Evolutionary conservation across 2,797 vertebrate genomes (phyloP), one percentile per base, ranked within the genome.

Genomic region (Karalla daura): DNA sequence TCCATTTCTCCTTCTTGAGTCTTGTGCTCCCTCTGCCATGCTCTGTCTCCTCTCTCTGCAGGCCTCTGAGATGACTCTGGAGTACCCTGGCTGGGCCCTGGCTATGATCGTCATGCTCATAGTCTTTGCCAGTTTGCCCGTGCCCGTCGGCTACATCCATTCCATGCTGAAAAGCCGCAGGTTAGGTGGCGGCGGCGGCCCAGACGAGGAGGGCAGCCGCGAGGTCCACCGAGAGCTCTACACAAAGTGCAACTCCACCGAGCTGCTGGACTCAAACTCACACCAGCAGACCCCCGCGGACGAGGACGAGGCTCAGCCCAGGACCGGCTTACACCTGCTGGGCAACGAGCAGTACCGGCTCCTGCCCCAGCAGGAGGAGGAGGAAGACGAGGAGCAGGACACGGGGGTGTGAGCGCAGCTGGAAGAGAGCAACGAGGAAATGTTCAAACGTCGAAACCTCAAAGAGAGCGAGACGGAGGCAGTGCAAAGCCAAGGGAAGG

Each of bases 81-180:
- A 76, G 23, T 96, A 95, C 78, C 95, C 96, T 0, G 47, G 80
- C 9, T 96, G 95, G 95, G 88, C 85, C 15, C 64, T 94, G 40
- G 60, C 55, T 17, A 51, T 93, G 74, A 85, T 95, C 2, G 39
- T 92, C 21, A 15, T 80, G 52, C 91, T 96, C n/a, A 92, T 94
- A 12, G 17, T 90, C 1, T 1, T 92, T 1, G 93, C 95, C 25
- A 81, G 84, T 56, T 39, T 95, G 56, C 95, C 95, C 0, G 91
- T 96, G n/a, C 95, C 95, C 0, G 5, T 78, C 0, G 85, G 89
- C 39, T 92, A 92, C 61, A 21, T 94, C 17, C 81, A 91, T 43
- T 84, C 88, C 21, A 37, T 70, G 13, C 0, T 85, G 54, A 75
- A 75, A 45, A 78, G 28, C 17, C 81, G 46, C 27, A 27, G 39